Conservation (phyloP, 2,888 invertebrate genomes). For the Hemistola chrysoprasaria region DNA sequence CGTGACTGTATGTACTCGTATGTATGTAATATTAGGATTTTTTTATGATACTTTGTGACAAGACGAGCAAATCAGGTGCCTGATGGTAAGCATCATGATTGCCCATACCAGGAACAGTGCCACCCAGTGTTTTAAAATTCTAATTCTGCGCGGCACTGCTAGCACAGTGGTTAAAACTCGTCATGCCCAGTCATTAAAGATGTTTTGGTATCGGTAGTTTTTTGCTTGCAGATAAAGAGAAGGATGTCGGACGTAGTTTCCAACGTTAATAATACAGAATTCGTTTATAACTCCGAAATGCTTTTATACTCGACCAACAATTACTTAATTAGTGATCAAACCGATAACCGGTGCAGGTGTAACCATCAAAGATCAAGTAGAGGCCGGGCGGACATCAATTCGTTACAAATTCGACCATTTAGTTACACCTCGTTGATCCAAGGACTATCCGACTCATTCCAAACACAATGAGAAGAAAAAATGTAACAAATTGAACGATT, state of each 20-base stretch:
- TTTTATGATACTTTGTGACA: too few species aligned
- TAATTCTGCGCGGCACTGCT: too few species aligned
- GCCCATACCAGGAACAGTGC: too few species aligned
- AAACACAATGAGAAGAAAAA: constrained; percentile 65
- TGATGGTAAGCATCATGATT: too few species aligned
- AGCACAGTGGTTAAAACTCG: too few species aligned
- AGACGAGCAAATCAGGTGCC: too few species aligned
- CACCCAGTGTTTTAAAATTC: too few species aligned
- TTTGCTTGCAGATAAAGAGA: too few species aligned
- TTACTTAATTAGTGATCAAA: constrained; percentile 70
- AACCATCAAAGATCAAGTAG: constrained; percentile 60
- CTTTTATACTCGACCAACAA: constrained; percentile 47
- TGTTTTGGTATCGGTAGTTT: too few species aligned
- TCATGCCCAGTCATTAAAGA: too few species aligned
- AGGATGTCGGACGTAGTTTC: constrained; percentile 18
- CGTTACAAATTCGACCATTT: constrained; percentile 78
- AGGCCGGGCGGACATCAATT: constrained; percentile 73
- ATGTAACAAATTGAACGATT: constrained; percentile 75
- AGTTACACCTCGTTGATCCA: constrained; percentile 80
- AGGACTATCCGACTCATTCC: constrained; percentile 75
- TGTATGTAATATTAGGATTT: too few species aligned
- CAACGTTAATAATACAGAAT: constrained; percentile 30
- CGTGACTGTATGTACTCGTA: too few species aligned
- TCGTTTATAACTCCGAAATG: constrained; percentile 35
- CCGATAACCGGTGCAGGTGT: constrained; percentile 69